Evolutionary conservation across 2,797 vertebrate genomes (phyloP).

Genomic region (Acanthurus tractus): DNA sequence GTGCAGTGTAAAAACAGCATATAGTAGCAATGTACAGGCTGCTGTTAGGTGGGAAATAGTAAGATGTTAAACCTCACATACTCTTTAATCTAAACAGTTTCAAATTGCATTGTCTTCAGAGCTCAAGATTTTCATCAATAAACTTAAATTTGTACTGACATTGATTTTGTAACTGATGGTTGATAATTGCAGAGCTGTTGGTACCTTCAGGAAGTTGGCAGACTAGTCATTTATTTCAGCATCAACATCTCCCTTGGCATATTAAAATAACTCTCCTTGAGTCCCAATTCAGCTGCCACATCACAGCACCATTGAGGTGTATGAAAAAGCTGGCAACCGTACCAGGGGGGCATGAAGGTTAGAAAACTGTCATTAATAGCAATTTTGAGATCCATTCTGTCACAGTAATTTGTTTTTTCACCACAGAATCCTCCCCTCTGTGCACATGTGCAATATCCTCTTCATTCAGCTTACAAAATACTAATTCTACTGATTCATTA

Average conservation of each 20-base stretch:
- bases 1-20: neutral
- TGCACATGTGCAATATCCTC: slow-evolving; percentile 16
- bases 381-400: slow-evolving; percentile 5
- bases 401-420: slow-evolving; percentile 15
- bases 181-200: neutral
- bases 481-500: slow-evolving; percentile 44
- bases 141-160: neutral
- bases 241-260: neutral
- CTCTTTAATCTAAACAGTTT: neutral
- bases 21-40: neutral
- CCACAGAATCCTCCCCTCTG: slow-evolving; percentile 12
- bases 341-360: neutral
- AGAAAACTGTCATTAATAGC: neutral
- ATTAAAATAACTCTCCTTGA: neutral
- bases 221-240: neutral
- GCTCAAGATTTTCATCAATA: neutral
- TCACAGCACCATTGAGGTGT: neutral
- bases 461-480: slow-evolving; percentile 46
- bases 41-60: neutral
- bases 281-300: neutral
- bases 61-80: neutral
- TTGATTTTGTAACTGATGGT: neutral
- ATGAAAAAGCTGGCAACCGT: neutral
- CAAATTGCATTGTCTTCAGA: neutral
- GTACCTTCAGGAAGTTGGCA: neutral